Evolutionary conservation across 2,888 invertebrate species (phyloP).

Genomic region (Cantharis flavilabris): DNA sequence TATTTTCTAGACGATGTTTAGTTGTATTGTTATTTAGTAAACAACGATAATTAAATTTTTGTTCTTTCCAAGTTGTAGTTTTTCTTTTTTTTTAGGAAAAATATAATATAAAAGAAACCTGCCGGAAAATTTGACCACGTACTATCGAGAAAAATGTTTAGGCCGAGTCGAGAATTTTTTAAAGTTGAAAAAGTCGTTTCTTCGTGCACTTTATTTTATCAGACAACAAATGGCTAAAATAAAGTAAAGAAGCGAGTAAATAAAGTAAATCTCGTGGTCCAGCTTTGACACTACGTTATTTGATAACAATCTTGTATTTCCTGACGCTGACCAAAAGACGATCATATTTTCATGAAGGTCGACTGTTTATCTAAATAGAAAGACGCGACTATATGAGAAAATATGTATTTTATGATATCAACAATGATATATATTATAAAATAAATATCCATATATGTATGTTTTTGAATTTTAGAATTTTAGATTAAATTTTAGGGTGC

Average conservation of each 20-base stretch:
- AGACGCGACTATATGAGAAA: constrained; percentile 39
- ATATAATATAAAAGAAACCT: not conserved
- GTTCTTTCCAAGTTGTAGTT: not conserved
- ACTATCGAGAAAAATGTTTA: not conserved
- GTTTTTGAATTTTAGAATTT: constrained; percentile 2
- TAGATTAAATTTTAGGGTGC: constrained; percentile 6
- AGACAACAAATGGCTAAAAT: constrained; percentile 36
- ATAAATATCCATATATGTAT: constrained; percentile 27
- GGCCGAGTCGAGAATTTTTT: not conserved
- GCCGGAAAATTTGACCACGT: not conserved
- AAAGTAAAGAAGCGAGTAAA: constrained; percentile 45
- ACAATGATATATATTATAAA: constrained; percentile 39
- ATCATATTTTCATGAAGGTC: constrained; percentile 49
- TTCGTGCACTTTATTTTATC: constrained; percentile 14
- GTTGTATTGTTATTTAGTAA: constrained; percentile 2
- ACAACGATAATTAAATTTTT: not conserved
- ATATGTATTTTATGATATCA: constrained; percentile 48
- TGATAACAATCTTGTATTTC: constrained; percentile 57
- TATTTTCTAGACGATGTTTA: not conserved
- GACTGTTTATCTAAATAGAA: constrained; percentile 51
- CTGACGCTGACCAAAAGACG: constrained; percentile 53
- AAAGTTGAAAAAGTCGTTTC: not conserved
- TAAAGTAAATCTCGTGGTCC: constrained; percentile 49
- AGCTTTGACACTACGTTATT: constrained; percentile 49
- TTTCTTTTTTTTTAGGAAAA: not conserved